These are phyloP conservation scores for Zygaena filipendulae DNA, from an alignment of 2,888 invertebrate species.

Conservation along the genomic window DNA sequence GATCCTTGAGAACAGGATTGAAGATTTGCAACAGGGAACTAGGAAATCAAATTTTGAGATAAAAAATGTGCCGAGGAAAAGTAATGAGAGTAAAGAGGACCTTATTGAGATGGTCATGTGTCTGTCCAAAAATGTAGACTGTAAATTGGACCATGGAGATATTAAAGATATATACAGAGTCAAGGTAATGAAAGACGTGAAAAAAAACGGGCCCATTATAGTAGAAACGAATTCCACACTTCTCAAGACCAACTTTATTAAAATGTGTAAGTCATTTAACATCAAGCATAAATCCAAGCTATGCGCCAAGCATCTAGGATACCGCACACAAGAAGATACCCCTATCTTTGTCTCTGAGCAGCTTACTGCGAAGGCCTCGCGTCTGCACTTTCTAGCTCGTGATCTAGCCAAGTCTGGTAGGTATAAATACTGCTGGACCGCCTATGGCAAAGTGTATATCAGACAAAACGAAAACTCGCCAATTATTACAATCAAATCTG, in stretches of 20 bases:
- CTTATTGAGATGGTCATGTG: constrained; percentile 3
- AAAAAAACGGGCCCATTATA: constrained; percentile 12
- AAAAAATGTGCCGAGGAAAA: constrained; percentile 5
- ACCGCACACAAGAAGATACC: constrained; percentile 10
- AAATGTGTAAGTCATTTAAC: constrained; percentile 14
- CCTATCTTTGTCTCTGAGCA: constrained; percentile 16
- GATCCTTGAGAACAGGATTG: constrained; percentile 6
- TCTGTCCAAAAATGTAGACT: constrained; percentile 3
- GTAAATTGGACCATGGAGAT: not conserved
- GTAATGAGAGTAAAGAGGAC: constrained; percentile 3
- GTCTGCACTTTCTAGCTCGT: constrained; percentile 15
- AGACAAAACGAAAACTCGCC: constrained; percentile 12
- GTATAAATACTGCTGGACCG: constrained; percentile 17
- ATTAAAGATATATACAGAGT: constrained; percentile 3
- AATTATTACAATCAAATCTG: constrained; percentile 12
- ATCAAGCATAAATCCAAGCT: constrained; percentile 13
- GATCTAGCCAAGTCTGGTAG: constrained; percentile 12
- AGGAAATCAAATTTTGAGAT: constrained; percentile 6
- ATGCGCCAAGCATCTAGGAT: constrained; percentile 17
- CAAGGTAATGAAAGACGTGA: not conserved
- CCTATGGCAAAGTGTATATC: constrained; percentile 15
- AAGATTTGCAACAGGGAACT: constrained; percentile 3
- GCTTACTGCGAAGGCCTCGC: constrained; percentile 15
- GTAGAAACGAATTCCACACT: constrained; percentile 15
- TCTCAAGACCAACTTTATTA: constrained; percentile 11